Evolutionary conservation across 1,140 invertebrate species (phyloP).

Genomic region (Glossosoma conforme): DNA sequence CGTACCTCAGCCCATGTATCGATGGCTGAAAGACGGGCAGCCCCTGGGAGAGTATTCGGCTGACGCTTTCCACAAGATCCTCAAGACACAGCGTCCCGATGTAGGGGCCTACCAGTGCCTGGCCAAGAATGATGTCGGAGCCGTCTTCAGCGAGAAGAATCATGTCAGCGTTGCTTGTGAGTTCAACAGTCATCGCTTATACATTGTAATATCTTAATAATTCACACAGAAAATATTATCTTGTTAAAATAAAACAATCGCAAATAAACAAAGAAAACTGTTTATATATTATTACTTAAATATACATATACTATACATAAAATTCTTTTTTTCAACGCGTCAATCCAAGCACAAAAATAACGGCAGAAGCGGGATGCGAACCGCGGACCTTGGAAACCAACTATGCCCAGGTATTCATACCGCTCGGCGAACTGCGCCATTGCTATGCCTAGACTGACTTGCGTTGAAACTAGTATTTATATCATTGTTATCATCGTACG

Average conservation of each 20-base stretch:
- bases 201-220: slow-evolving; percentile 4
- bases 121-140: slow-evolving; percentile 82
- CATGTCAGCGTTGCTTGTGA: slow-evolving; percentile 85
- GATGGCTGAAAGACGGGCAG: slow-evolving; percentile 82
- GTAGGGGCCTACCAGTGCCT: slow-evolving; percentile 87
- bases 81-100: slow-evolving; percentile 70
- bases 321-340: no score
- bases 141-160: slow-evolving; percentile 84
- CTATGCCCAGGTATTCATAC: no score
- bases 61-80: slow-evolving; percentile 77
- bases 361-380: no score
- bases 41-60: slow-evolving; percentile 68
- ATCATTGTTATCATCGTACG: no score
- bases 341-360: no score
- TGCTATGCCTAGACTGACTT: no score
- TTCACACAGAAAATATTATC: no score
- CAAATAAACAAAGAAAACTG: not conserved
- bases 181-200: slow-evolving; percentile 49
- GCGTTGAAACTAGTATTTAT: no score
- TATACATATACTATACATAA: no score
- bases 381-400: no score
- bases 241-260: not conserved
- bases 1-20: slow-evolving; percentile 80
- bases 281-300: no score
- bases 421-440: no score